phyloP scores from a whole-genome alignment of 2,113 vertebrate genomes.

The Centropus bengalensis region DNA sequence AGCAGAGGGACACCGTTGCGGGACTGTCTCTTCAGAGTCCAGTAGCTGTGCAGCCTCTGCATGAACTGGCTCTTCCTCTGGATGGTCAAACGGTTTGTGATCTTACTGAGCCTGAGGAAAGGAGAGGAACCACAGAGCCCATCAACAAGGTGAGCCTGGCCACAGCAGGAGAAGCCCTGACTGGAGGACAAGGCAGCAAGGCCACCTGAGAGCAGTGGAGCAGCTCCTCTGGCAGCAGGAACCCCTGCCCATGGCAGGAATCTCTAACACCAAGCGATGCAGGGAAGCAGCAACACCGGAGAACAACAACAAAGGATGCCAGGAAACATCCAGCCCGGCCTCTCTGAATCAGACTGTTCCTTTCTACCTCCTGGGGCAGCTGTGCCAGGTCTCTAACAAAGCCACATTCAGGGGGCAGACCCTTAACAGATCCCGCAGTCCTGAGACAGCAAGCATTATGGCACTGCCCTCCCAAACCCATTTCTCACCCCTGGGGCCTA shows the following conservation, averaged over 20 bases:
- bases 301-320: background rate
- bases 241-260: background rate
- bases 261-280: background rate
- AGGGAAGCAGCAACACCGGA: background rate
- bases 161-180: background rate
- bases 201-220: background rate
- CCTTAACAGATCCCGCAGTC: background rate
- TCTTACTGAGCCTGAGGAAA: constrained; percentile 90
- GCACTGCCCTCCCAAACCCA: background rate
- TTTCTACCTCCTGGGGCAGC: background rate
- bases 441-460: rapidly evolving
- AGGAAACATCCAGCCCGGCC: background rate
- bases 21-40: constrained; percentile 97
- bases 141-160: background rate
- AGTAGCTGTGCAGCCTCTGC: constrained; percentile 98
- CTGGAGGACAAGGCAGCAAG: background rate
- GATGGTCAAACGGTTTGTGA: constrained; percentile 95
- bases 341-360: background rate
- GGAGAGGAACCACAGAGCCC: background rate
- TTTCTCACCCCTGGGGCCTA: background rate
- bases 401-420: rapidly evolving
- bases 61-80: constrained; percentile 98
- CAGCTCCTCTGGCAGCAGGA: background rate
- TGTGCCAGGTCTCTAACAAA: background rate
- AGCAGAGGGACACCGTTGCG: constrained; percentile 95